Evolutionary conservation across 2,113 vertebrate species (phyloP).

Genomic region (Gracilinanus agilis): DNA sequence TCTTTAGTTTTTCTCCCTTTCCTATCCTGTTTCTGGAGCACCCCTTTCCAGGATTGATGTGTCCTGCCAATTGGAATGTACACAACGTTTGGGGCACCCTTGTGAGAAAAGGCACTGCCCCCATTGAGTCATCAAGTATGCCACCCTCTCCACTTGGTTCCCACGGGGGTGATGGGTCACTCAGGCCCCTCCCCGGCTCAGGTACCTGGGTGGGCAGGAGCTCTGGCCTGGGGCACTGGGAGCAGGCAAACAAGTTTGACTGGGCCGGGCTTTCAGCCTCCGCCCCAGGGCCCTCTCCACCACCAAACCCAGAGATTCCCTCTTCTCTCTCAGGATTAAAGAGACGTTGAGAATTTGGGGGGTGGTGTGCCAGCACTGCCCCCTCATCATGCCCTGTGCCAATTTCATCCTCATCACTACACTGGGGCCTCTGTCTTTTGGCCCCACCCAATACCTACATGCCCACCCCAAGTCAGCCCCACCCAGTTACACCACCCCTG

Average conservation of each 20-base stretch:
- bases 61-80: background rate
- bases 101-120: conserved; percentile 57
- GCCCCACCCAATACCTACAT: background rate
- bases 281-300: conserved; percentile 50
- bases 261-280: conserved; percentile 65
- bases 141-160: conserved; percentile 75
- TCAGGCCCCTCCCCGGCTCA: conserved; percentile 74
- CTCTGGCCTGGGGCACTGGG: conserved; percentile 61
- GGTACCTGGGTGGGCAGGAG: conserved; percentile 79
- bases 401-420: background rate
- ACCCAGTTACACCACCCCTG: conserved; percentile 15
- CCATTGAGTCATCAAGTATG: conserved; percentile 73
- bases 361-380: background rate
- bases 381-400: background rate
- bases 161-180: conserved; percentile 79
- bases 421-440: conserved; percentile 30
- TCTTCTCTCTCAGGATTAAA: conserved; percentile 20
- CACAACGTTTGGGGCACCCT: background rate
- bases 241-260: conserved; percentile 79
- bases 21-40: conserved; percentile 10
- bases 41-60: background rate
- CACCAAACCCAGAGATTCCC: conserved; percentile 1
- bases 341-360: conserved; percentile 30
- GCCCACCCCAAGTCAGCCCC: background rate
- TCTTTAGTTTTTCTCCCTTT: background rate